A percentile compares a stretch with the other conserved stretches of the same genome.
Evolutionary conservation across 2,113 vertebrate genomes (phyloP).

Genomic region (Syngnathus typhle): DNA sequence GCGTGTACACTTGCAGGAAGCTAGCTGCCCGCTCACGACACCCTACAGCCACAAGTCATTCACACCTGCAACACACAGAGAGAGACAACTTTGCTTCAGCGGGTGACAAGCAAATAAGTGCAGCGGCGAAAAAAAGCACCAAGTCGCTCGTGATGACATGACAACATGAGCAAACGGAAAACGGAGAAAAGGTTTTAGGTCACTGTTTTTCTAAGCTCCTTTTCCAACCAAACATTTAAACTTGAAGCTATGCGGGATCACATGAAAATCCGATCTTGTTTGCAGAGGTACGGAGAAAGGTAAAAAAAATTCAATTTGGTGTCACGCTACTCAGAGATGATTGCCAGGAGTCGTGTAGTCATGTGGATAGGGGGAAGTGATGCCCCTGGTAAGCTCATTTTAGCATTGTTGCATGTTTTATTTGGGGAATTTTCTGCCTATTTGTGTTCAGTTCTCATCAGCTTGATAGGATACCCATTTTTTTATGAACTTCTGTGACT

Average conservation of each 20-base stretch:
- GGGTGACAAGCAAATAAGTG: constrained; percentile 37
- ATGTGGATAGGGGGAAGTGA: background rate
- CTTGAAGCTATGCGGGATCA: background rate
- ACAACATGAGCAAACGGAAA: constrained; percentile 40
- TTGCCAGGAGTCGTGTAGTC: background rate
- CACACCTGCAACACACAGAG: constrained; percentile 63
- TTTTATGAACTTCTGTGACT: no score
- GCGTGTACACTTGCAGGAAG: constrained; percentile 34
- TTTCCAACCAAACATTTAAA: background rate
- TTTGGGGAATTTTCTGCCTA: no score
- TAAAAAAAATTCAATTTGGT: background rate
- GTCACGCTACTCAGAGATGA: background rate
- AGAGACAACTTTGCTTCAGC: constrained; percentile 49
- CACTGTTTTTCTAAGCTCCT: constrained; percentile 23
- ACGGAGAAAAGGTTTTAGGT: constrained; percentile 33
- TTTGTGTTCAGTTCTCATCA: no score
- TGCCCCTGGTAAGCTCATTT: background rate
- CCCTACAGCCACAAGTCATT: constrained; percentile 69
- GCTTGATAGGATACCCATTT: no score
- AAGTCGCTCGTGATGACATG: constrained; percentile 36
- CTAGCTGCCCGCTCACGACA: constrained; percentile 52
- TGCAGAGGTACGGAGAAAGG: background rate
- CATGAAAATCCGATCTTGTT: background rate
- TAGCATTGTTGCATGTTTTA: no score
- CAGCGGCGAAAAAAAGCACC: constrained; percentile 45